These are phyloP conservation scores for Melanotaenia nigrans DNA, from an alignment of 2,797 vertebrate genomes.

Conservation along the genomic window DNA sequence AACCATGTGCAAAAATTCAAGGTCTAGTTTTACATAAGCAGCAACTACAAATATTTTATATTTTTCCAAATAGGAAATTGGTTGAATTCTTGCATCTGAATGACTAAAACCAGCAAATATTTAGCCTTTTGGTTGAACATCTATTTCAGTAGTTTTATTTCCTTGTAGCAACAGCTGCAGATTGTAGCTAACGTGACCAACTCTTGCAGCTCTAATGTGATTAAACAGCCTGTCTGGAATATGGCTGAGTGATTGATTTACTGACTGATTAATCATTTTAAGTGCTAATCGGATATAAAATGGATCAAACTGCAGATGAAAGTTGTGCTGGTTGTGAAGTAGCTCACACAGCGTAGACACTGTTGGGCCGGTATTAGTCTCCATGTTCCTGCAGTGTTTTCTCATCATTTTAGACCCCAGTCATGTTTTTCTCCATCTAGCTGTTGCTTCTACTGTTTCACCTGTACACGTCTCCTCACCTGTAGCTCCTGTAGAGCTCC, in stretches of 20 bases:
- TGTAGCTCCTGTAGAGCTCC: constrained; percentile 28
- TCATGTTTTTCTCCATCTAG: constrained; percentile 33
- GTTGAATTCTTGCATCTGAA: no score
- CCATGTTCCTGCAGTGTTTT: constrained; percentile 6
- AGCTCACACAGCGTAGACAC: neutral
- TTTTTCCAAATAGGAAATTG: no score
- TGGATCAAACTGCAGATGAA: neutral
- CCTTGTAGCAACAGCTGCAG: neutral
- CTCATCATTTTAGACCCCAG: constrained; percentile 7
- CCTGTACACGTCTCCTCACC: constrained; percentile 28
- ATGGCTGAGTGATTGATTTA: neutral
- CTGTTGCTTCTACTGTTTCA: constrained; percentile 26
- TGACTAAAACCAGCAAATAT: no score
- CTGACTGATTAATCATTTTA: neutral
- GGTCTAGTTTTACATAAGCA: no score
- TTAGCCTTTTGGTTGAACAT: no score
- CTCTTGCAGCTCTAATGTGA: no score
- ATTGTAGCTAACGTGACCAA: neutral
- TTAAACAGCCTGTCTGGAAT: neutral
- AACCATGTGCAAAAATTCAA: no score
- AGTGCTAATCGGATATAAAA: neutral
- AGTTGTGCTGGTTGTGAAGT: constrained; percentile 22
- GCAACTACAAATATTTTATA: no score
- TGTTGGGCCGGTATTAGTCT: constrained; percentile 26
- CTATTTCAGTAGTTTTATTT: neutral